Conservation (phyloP, 2,888 invertebrate species). For the Balanococcus diminutus region DNA sequence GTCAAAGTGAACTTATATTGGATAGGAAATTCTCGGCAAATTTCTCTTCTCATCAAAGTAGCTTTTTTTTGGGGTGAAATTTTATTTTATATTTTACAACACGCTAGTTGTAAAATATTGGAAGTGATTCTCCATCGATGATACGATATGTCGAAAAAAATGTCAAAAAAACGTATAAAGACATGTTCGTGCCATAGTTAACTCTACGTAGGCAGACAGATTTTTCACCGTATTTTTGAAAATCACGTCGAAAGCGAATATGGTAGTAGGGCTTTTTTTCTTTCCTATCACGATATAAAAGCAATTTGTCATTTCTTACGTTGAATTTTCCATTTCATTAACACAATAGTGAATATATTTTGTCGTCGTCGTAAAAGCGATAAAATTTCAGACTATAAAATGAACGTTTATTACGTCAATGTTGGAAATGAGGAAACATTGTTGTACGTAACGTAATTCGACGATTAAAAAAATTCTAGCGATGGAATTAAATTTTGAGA, state of each 20-base stretch:
- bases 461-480: neutral
- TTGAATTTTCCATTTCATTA: slow-evolving; percentile 1
- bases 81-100: neutral
- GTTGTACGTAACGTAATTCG: neutral
- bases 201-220: neutral
- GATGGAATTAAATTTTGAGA: neutral
- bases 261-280: neutral
- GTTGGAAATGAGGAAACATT: neutral
- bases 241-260: neutral
- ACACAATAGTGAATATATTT: neutral
- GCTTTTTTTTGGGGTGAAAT: neutral
- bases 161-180: neutral
- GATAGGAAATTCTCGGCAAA: neutral
- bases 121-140: neutral
- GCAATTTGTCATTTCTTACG: neutral
- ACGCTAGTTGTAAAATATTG: neutral
- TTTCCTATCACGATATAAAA: neutral
- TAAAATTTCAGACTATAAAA: neutral
- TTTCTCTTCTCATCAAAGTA: neutral
- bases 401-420: neutral
- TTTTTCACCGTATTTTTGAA: neutral
- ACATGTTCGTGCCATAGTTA: neutral
- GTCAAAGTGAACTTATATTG: neutral
- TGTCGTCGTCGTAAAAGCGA: neutral
- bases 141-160: neutral